Conservation (phyloP, 2,113 vertebrate species). For the Arvicanthis niloticus region DNA sequence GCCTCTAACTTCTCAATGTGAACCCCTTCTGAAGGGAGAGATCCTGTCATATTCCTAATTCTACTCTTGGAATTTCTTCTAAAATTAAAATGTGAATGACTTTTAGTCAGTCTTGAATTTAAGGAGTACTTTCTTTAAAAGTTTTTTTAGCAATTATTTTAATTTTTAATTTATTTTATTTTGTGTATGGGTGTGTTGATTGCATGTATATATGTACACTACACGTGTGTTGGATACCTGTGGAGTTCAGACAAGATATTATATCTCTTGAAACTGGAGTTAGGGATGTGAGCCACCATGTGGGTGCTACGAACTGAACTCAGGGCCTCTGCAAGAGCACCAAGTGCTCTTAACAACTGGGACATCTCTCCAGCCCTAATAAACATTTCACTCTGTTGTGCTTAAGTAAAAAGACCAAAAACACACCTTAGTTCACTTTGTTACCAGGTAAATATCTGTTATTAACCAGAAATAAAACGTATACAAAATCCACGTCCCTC, state of each 20-base stretch:
- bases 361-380: not conserved
- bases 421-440: not conserved
- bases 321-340: not conserved
- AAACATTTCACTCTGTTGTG: not conserved
- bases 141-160: not conserved
- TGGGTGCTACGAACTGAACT: not conserved
- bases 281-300: not conserved
- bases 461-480: not conserved
- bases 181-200: not conserved
- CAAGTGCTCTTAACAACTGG: not conserved
- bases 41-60: not conserved
- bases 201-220: not conserved
- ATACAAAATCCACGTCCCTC: not conserved
- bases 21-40: not conserved
- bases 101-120: not conserved
- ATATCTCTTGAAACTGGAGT: not conserved
- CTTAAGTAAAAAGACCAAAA: slow-evolving; percentile 3
- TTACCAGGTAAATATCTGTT: not conserved
- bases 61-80: not conserved
- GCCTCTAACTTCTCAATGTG: not conserved
- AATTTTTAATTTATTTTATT: not conserved
- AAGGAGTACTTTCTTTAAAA: not conserved
- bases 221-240: not conserved
- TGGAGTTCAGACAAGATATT: not conserved
- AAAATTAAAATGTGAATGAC: not conserved